Base-by-base conservation (phyloP, 1,140 invertebrate species). In the Phymastichus coffea region DNA sequence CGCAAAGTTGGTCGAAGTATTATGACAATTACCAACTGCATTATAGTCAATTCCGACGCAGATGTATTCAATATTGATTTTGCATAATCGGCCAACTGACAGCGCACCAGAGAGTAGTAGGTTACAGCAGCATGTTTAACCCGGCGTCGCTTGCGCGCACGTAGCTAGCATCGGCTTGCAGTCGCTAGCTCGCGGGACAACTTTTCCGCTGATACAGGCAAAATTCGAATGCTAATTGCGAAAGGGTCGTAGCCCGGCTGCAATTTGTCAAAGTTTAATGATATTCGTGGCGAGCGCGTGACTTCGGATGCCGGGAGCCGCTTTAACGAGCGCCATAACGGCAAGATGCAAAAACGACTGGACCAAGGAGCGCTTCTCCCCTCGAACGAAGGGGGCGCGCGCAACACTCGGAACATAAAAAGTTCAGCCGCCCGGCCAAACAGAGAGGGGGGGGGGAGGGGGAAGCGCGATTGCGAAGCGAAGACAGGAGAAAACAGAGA, bases 321-420 rank as follows among this genome's bases (percentile, higher is more conserved):
- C 15, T 10, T n/a, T n/a, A n/a, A n/a, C n/a, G 47, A 35, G 30
- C 19, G 30, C 4, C n/a, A 49, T 28, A 17, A 25, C 33, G 17
- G 54, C 56, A n/a, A 58, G 55, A 61, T 54, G 53, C 55, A 52
- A 63, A 54, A 57, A 51, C 40, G 38, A 49, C 48, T 49, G 43
- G 49, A 63, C 51, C 41, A 52, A 51, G 12, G 30, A 47, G 35
- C 37, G n/a, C n/a, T n/a, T n/a, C n/a, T n/a, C n/a, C n/a, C n/a
- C n/a, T 46, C 12, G 33, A 19, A 10, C 9, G 30, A 9, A 40
- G 10, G 33, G 25, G 41, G 28, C 17, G 37, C 15, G 4, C 10
- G 7, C 9, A 40, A n/a, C 10, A 15, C 4, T 40, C n/a, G n/a
- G n/a, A n/a, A n/a, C n/a, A n/a, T n/a, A n/a, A n/a, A n/a, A n/a